Conservation (phyloP, 2,797 vertebrate species). For the Tadarida brasiliensis region DNA sequence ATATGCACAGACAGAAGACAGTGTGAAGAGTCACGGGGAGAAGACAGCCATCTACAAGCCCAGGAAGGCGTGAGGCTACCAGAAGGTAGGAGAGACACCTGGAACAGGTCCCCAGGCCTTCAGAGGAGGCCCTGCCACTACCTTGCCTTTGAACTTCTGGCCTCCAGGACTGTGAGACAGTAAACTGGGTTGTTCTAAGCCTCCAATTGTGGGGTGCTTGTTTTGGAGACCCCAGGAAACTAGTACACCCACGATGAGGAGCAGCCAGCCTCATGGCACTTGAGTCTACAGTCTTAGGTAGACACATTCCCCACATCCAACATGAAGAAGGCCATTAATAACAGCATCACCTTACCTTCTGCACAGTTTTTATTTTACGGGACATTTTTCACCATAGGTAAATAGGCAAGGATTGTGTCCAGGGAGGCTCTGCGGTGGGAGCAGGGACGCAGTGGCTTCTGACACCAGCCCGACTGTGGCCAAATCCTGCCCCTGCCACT, state of each 20-base stretch:
- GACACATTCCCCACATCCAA: too few species aligned
- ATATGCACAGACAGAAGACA: rapidly evolving
- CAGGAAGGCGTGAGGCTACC: not conserved
- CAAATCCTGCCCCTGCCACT: not conserved
- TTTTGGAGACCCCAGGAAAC: not conserved
- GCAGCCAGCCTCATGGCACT: not conserved
- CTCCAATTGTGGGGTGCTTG: not conserved
- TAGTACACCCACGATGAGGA: rapidly evolving
- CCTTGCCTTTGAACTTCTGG: not conserved
- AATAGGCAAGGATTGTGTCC: not conserved
- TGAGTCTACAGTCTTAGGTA: not conserved
- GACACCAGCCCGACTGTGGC: not conserved
- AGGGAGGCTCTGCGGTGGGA: rapidly evolving
- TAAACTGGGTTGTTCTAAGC: not conserved
- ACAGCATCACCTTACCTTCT: not conserved
- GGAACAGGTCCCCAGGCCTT: not conserved
- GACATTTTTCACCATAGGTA: not conserved
- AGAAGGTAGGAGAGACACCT: not conserved
- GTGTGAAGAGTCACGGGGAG: not conserved
- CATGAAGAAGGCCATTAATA: not conserved
- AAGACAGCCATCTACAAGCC: not conserved
- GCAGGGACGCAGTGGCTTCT: rapidly evolving
- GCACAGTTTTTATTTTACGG: not conserved
- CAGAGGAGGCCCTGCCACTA: not conserved
- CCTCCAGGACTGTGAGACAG: not conserved